A percentile compares a stretch with the other conserved stretches of the same genome.
phyloP scores from a whole-genome alignment of 2,113 vertebrate species.

The Noctilio leporinus region DNA sequence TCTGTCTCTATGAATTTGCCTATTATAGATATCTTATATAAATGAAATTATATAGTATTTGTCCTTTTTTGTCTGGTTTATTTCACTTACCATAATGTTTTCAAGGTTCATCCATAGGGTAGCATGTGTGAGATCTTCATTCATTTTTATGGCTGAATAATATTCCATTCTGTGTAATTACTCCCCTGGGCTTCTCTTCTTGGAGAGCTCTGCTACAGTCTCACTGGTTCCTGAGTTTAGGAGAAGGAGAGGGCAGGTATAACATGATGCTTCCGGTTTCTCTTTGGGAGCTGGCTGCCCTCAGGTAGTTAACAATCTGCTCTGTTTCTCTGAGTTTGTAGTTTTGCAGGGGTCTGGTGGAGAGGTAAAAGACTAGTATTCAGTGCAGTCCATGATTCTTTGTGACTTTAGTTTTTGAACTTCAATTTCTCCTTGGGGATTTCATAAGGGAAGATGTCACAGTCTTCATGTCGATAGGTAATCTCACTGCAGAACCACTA shows the following conservation, averaged over 20 bases:
- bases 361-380: not conserved
- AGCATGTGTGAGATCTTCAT: not conserved
- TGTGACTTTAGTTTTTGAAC: not conserved
- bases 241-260: not conserved
- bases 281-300: not conserved
- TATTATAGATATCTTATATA: not conserved
- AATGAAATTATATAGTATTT: not conserved
- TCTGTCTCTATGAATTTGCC: not conserved
- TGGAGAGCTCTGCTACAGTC: not conserved
- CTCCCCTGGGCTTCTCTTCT: not conserved
- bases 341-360: not conserved
- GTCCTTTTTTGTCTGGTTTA: not conserved
- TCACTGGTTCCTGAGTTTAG: not conserved
- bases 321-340: fast-evolving
- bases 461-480: not conserved
- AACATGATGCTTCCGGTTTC: too few species aligned
- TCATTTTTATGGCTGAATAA: not conserved
- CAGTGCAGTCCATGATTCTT: not conserved
- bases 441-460: not conserved
- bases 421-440: not conserved
- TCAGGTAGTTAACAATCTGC: not conserved
- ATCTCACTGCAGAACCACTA: not conserved
- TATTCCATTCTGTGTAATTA: not conserved
- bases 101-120: not conserved
- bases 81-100: not conserved